Conservation (phyloP, 2,113 vertebrate genomes). For the Aphyosemion australe region DNA sequence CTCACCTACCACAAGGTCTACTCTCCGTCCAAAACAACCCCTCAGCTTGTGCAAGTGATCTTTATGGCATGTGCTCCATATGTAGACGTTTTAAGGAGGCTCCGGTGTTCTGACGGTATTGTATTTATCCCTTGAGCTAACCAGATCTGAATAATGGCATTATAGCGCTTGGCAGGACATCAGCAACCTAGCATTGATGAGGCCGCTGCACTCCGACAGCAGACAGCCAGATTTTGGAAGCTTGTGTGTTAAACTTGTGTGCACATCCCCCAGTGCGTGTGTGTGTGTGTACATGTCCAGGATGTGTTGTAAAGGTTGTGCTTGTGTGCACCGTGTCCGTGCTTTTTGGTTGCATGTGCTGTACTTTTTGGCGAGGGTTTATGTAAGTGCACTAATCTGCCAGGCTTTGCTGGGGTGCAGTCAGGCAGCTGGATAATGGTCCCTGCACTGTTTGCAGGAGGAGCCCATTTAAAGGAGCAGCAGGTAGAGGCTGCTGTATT, state of each 20-base stretch:
- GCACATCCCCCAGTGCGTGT: not conserved
- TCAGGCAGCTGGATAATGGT: slow-evolving; percentile 70
- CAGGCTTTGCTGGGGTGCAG: slow-evolving; percentile 63
- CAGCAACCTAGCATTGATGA: slow-evolving; percentile 34
- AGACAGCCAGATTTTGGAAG: slow-evolving; percentile 29
- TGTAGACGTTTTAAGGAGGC: slow-evolving; percentile 56
- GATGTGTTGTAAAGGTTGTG: slow-evolving; percentile 31
- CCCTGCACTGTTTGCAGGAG: slow-evolving; percentile 52
- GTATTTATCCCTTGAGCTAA: slow-evolving; percentile 60
- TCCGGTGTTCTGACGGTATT: slow-evolving; percentile 58
- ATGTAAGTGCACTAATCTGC: slow-evolving; percentile 75
- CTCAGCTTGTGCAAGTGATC: slow-evolving; percentile 25
- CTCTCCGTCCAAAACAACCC: slow-evolving; percentile 25
- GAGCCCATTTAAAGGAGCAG: slow-evolving; percentile 71
- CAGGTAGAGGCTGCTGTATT: slow-evolving; percentile 59
- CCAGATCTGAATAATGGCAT: slow-evolving; percentile 58
- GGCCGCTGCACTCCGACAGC: slow-evolving; percentile 29
- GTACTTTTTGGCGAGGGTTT: slow-evolving; percentile 56
- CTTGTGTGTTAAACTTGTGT: slow-evolving; percentile 16
- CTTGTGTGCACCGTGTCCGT: slow-evolving; percentile 13
- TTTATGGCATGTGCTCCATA: slow-evolving; percentile 34
- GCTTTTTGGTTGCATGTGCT: slow-evolving; percentile 45
- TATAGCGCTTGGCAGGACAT: slow-evolving; percentile 49
- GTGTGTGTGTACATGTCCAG: slow-evolving; percentile 9
- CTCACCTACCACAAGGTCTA: slow-evolving; percentile 57